These are phyloP conservation scores for Tachuris rubrigastra DNA, from an alignment of 2,113 vertebrate genomes.

Conservation along the genomic window DNA sequence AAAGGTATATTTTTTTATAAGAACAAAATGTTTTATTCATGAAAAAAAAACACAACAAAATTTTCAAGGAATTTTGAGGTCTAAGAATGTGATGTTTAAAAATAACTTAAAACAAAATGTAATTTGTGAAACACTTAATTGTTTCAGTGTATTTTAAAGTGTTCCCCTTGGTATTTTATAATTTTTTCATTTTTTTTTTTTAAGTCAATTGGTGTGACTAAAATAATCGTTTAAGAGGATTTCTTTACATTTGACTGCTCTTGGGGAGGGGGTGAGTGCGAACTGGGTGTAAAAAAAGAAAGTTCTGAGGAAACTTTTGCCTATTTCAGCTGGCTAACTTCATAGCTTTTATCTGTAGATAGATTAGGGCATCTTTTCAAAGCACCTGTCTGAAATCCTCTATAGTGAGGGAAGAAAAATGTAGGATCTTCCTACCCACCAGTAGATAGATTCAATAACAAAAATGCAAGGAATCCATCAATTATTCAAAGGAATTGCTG, in stretches of 20 bases:
- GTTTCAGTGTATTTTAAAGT: not conserved
- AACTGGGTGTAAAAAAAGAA: not conserved
- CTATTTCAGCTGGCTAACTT: not conserved
- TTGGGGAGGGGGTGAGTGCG: accelerated
- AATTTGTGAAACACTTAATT: not conserved
- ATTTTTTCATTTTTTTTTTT: not conserved
- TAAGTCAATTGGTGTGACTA: not conserved
- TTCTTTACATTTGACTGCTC: not conserved
- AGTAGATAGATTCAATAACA: not conserved
- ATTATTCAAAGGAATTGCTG: slow-evolving; percentile 5
- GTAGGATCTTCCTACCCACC: not conserved
- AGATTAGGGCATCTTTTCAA: not conserved
- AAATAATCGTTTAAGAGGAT: not conserved
- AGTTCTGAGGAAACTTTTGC: not conserved
- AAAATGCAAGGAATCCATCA: not conserved
- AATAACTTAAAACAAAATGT: not conserved
- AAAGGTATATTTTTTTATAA: not conserved
- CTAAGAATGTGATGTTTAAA: not conserved
- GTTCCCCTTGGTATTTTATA: not conserved
- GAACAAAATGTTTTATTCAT: not conserved
- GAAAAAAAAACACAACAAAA: not conserved
- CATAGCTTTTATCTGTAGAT: not conserved
- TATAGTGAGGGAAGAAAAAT: not conserved
- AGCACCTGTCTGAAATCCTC: not conserved
- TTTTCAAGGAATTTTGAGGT: not conserved